Evolutionary conservation across 2,113 vertebrate species (phyloP), one percentile per base, ranked within the genome.

Genomic region (Erythrocercus mccallii): DNA sequence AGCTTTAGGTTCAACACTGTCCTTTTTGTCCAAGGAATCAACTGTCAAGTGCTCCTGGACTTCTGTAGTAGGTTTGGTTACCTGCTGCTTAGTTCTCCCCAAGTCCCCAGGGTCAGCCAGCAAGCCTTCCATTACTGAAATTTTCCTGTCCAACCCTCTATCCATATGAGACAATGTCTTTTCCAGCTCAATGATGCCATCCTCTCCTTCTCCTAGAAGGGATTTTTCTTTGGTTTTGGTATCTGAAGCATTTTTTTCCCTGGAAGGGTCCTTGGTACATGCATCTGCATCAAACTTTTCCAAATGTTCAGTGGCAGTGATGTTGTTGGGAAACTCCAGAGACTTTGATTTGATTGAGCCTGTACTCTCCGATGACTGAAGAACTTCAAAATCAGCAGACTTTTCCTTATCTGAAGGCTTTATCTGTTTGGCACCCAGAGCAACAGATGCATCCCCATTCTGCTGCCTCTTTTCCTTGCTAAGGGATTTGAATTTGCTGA

Each of bases 401-500:
- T 94, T 97, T 77, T 97, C 97, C 48, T 92, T 86, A 62, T 97
- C 65, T 85, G 91, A 79, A 86, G 96, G 35, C 44, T 72, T 92
- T 57, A 72, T 42, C 48, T 88, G 68, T 85, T 68, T 91, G 73
- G 94, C 74, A 79, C 88, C 96, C n/a, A 66, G 73, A 69, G 61
- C 33, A 44, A 72, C 2, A 19, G 72, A 79, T 50, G 90, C 80
- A 84, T 97, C 97, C 17, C 90, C 96, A 44, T 94, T 97, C 88
- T 97, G 98, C 92, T 98, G 98, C 28, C 97, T 98, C 94, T 98
- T 99, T n/a, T 98, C 98, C 86, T 97, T 98, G 73, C 93, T 98
- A 19, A 99, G 97, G 38, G 98, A 98, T 94, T 99, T 98, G 79
- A 99, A 99, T 89, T 99, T 99, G 96, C 99, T 99, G 96, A 99